These are phyloP conservation scores for Onychomys torridus DNA, from an alignment of 2,797 vertebrate species.

Conservation along the genomic window DNA sequence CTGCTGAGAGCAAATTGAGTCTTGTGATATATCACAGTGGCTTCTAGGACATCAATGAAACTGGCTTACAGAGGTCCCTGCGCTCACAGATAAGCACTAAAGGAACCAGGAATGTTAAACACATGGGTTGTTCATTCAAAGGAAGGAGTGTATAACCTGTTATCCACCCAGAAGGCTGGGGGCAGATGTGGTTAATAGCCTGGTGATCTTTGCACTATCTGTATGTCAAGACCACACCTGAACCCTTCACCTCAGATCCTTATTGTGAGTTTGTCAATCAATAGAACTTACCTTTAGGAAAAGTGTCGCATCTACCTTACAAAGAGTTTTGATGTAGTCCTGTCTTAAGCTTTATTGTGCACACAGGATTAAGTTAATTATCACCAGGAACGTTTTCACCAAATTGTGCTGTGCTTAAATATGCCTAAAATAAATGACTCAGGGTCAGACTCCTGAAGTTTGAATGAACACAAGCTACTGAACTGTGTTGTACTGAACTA, in stretches of 20 bases:
- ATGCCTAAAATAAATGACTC: not conserved
- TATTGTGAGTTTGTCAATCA: not conserved
- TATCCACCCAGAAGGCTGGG: not conserved
- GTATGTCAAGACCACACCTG: not conserved
- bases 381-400: not conserved
- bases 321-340: not conserved
- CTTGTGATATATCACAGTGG: not conserved
- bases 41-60: not conserved
- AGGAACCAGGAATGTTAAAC: not conserved
- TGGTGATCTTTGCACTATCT: no score
- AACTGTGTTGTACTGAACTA: not conserved
- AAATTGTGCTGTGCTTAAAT: not conserved
- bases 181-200: not conserved
- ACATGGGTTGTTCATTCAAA: not conserved
- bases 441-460: not conserved
- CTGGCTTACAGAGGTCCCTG: no score
- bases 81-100: not conserved
- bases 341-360: not conserved
- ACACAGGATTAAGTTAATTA: not conserved
- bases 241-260: no score
- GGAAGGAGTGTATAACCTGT: not conserved
- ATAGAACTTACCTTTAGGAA: not conserved
- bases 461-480: not conserved
- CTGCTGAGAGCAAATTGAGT: slow-evolving; percentile 55
- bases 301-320: not conserved